Evolutionary conservation across 1,140 invertebrate species (phyloP), one percentile per base, ranked within the genome.

Genomic region (Platyura marginata): DNA sequence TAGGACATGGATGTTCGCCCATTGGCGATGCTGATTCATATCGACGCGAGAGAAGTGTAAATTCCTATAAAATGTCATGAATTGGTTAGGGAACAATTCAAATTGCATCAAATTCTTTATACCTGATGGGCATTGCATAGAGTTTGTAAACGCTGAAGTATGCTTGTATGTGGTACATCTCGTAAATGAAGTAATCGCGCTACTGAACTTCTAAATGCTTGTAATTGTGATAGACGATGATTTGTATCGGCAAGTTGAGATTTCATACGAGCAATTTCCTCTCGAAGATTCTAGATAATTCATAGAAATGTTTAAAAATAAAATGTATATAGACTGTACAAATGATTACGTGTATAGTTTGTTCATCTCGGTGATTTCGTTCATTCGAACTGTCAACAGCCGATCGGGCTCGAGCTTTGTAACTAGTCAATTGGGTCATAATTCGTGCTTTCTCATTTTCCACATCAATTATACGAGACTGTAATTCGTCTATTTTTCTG

Each of bases 401-500:
- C 2, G 57, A 51, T 32, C 58, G 56, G 18, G 57, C 38, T 11
- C 57, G 48, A 40, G 61, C 55, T 43, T 61, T 61, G 22, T 53
- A 39, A 9, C 52, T 53, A 35, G 37, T 52, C 2, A 59, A 40
- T 40, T 61, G 59, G 3, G 56, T 44, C 0, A 56, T 10, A 0
- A 61, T 40, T 1, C 56, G 44, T 2, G 53, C 53, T 42, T 60
- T 60, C 35, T 59, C 59, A 33, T 55, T 53, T 46, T 61, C 59
- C 40, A 60, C 36, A 46, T 60, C 58, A 19, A 55, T 56, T 15
- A 59, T 49, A 36, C 57, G 55, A 19, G 49, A 51, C 49, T 86
- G 79, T 2, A 87, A 61, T 40, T 87, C 83, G 54, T 89, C 83
- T 45, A 87, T 75, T 63, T 86, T 87, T 25, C 81, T 67, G 0